A percentile compares a stretch with the other conserved stretches of the same genome.
Evolutionary conservation across 1,140 invertebrate species (phyloP).

Genomic region (Steinernema khuongi): DNA sequence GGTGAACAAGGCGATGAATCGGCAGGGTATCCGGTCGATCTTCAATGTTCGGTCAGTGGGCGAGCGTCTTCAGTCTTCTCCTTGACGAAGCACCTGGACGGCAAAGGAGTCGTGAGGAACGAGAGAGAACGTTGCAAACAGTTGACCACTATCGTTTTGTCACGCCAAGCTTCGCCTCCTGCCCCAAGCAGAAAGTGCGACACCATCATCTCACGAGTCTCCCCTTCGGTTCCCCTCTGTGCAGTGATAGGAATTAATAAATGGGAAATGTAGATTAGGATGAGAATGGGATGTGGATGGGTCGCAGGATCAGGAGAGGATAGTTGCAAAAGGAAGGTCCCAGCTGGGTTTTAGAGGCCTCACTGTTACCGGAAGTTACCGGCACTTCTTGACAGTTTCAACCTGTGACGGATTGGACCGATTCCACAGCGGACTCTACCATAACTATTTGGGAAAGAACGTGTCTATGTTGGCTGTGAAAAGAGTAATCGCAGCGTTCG

Average conservation of each 20-base stretch:
- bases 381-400: background rate
- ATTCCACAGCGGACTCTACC: background rate
- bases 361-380: no score
- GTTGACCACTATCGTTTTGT: no score
- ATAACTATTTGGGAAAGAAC: constrained; percentile 4
- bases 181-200: no score
- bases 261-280: no score
- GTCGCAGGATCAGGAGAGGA: no score
- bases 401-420: background rate
- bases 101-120: constrained; percentile 1
- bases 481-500: background rate
- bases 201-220: no score
- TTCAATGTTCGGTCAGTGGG: background rate
- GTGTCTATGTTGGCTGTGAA: background rate
- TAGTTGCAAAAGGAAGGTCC: no score
- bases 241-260: no score
- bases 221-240: no score
- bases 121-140: background rate
- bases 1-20: background rate
- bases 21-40: background rate
- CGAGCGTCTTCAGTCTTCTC: background rate
- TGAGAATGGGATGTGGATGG: no score
- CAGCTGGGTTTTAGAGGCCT: no score
- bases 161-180: no score
- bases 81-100: background rate